phyloP scores from a whole-genome alignment of 2,888 invertebrate genomes.

The Cheilosia soror region DNA sequence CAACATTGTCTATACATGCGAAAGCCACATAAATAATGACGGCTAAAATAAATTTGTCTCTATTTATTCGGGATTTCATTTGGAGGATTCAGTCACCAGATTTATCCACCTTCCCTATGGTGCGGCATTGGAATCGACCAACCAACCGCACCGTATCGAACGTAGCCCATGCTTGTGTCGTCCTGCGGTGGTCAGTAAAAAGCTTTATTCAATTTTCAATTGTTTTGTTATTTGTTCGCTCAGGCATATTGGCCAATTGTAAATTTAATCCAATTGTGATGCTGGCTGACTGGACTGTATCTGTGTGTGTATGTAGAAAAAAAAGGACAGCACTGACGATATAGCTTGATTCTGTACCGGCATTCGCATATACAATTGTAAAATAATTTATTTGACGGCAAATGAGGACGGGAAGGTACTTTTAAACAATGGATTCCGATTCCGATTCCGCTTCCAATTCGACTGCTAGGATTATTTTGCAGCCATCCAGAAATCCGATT shows the following conservation, averaged over 20 bases:
- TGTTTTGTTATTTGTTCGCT: conserved; percentile 78
- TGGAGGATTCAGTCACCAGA: conserved; percentile 74
- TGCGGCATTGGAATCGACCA: conserved; percentile 14
- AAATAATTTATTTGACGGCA: conserved; percentile 71
- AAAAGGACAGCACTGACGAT: conserved; percentile 66
- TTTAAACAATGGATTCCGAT: conserved; percentile 74
- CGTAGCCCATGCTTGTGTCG: conserved; percentile 29
- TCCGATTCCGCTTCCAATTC: conserved; percentile 44
- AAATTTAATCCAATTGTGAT: conserved; percentile 77
- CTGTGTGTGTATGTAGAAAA: conserved; percentile 10
- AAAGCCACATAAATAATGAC: conserved; percentile 75
- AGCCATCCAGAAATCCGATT: conserved; percentile 74
- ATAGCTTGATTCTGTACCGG: conserved; percentile 61
- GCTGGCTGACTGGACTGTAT: conserved; percentile 15
- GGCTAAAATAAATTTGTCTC: conserved; percentile 75
- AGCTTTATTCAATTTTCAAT: conserved; percentile 78
- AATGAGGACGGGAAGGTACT: conserved; percentile 31
- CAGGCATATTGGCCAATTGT: conserved; percentile 77
- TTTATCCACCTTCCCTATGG: conserved; percentile 70
- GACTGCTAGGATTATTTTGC: conserved; percentile 68
- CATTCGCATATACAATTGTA: conserved; percentile 54
- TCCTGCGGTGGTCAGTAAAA: conserved; percentile 74
- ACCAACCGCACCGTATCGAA: conserved; percentile 53
- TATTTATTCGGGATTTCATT: conserved; percentile 75
- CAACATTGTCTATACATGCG: conserved; percentile 72